Evolutionary conservation across 2,888 invertebrate genomes (phyloP).

Genomic region (Apamea sordens): DNA sequence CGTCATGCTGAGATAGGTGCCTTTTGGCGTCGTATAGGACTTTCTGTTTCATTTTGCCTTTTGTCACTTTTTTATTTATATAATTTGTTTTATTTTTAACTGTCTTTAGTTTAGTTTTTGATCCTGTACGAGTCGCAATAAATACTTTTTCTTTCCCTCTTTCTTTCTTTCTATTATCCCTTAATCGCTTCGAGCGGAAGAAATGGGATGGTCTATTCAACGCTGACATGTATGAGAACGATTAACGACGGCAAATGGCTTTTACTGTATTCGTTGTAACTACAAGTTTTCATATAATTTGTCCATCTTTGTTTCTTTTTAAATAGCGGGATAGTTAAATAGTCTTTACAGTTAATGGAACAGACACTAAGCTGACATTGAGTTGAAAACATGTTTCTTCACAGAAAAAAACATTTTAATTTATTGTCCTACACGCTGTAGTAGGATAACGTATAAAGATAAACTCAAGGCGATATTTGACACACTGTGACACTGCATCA

Average conservation of each 20-base stretch:
- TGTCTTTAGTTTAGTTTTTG: too few relatives aligned
- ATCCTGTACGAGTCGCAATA: too few relatives aligned
- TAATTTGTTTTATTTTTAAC: too few relatives aligned
- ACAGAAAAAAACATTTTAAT: not conserved
- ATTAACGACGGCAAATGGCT: conserved; percentile 15
- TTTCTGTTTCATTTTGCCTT: too few relatives aligned
- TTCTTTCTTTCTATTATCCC: not conserved
- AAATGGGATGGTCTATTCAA: conserved; percentile 20
- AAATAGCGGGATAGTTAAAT: not conserved
- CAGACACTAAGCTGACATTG: not conserved
- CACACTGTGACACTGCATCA: conserved; percentile 14
- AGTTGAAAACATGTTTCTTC: not conserved
- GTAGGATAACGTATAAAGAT: not conserved
- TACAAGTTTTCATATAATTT: not conserved
- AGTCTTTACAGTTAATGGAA: not conserved
- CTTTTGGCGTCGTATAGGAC: too few relatives aligned
- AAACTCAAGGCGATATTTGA: conserved; percentile 32
- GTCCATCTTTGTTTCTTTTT: not conserved
- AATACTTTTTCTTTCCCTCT: too few relatives aligned
- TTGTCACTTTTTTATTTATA: too few relatives aligned
- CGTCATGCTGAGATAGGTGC: too few relatives aligned
- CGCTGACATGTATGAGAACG: conserved; percentile 16
- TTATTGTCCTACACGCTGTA: not conserved
- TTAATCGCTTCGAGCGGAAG: conserved; percentile 10
- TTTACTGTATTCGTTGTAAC: not conserved